Evolutionary conservation across 2,797 vertebrate genomes (phyloP).

Genomic region (Cetoscarus ocellatus): DNA sequence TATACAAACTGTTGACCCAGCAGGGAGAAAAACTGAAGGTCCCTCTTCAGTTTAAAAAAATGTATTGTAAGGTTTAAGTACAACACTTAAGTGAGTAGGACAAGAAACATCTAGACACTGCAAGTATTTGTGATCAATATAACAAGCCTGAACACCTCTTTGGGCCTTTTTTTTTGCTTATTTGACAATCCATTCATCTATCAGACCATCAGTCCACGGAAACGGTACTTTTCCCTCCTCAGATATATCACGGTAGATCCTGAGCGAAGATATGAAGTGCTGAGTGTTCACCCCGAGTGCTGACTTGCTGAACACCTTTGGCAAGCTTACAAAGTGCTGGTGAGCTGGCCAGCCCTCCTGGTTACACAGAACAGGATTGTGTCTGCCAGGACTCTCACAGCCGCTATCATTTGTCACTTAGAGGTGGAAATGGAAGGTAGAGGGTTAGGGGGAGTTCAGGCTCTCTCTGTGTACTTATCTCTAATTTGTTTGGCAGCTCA

Average conservation of each 20-base stretch:
- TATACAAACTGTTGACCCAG: too few species aligned
- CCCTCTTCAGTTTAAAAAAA: too few species aligned
- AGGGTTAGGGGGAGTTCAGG: slow-evolving; percentile 47
- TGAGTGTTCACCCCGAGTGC: slow-evolving; percentile 69
- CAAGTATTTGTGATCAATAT: slow-evolving; percentile 26
- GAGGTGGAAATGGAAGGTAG: slow-evolving; percentile 28
- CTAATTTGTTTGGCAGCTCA: slow-evolving; percentile 14
- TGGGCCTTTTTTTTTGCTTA: slow-evolving; percentile 13
- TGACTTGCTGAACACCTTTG: slow-evolving; percentile 70
- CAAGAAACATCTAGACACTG: background rate
- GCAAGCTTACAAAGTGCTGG: slow-evolving; percentile 56
- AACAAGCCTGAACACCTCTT: slow-evolving; percentile 1
- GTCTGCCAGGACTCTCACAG: slow-evolving; percentile 47
- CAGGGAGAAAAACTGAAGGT: too few species aligned
- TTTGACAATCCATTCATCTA: slow-evolving; percentile 29
- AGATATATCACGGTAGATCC: slow-evolving; percentile 39
- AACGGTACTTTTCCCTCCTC: slow-evolving; percentile 1
- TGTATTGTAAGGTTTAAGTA: too few species aligned
- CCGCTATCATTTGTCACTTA: slow-evolving; percentile 61
- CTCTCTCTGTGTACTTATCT: slow-evolving; percentile 3
- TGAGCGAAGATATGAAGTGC: slow-evolving; percentile 52
- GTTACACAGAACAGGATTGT: slow-evolving; percentile 26
- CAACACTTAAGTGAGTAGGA: too few species aligned
- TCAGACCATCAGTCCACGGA: slow-evolving; percentile 23
- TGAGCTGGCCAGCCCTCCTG: slow-evolving; percentile 33